phyloP scores from a whole-genome alignment of 2,888 invertebrate genomes.

The Heliconius erato region DNA sequence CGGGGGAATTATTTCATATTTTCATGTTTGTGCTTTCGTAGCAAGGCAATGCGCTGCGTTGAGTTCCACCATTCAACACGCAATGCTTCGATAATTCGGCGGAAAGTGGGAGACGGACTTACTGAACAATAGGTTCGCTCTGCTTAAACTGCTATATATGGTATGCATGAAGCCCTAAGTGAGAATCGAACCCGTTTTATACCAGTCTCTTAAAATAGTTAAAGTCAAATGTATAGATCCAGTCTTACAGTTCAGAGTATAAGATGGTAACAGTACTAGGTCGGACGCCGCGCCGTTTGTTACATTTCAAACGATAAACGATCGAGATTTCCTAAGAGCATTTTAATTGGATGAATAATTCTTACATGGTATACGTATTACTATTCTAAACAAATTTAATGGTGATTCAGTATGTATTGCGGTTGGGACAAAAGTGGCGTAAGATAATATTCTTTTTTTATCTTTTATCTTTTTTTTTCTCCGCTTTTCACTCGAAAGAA shows the following conservation, averaged over 20 bases:
- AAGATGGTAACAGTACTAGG: slow-evolving; percentile 35
- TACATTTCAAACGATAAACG: slow-evolving; percentile 46
- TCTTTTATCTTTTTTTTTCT: neutral
- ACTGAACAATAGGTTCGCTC: too few relatives aligned
- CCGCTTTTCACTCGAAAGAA: neutral
- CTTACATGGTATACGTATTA: slow-evolving; percentile 23
- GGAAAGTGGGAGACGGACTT: too few relatives aligned
- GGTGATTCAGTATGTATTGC: slow-evolving; percentile 1
- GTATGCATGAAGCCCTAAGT: too few relatives aligned
- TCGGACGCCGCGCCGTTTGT: slow-evolving; percentile 39
- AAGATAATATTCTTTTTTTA: neutral
- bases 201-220: neutral
- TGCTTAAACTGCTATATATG: too few relatives aligned
- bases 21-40: too few relatives aligned
- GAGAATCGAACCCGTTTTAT: too few relatives aligned
- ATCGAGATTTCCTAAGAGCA: slow-evolving; percentile 45
- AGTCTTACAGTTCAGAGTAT: slow-evolving; percentile 27
- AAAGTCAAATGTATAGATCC: slow-evolving; percentile 2
- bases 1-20: too few relatives aligned
- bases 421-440: neutral
- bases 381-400: slow-evolving; percentile 26
- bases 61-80: too few relatives aligned
- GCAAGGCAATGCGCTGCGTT: too few relatives aligned
- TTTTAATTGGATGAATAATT: slow-evolving; percentile 50
- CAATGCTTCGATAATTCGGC: too few relatives aligned